Percentiles rank a stretch among this genome's conserved stretches.
phyloP scores from a whole-genome alignment of 1,140 invertebrate species.

The Magallana ariakensis region DNA sequence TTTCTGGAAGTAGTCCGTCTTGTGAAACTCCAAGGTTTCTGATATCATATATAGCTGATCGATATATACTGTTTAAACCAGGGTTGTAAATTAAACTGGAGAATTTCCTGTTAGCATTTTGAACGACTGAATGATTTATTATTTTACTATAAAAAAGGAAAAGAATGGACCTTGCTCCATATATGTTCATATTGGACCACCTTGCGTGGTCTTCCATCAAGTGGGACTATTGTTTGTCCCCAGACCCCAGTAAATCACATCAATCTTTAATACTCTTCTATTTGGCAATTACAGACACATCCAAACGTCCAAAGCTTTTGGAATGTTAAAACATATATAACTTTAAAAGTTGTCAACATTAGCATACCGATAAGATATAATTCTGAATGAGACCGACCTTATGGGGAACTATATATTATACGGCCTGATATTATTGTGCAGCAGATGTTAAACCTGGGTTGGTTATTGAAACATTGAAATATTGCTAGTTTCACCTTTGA shows the following conservation, averaged over 20 bases:
- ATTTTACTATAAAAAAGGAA: too few species aligned
- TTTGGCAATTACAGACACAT: conserved; percentile 22
- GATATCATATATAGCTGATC: too few species aligned
- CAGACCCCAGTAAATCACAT: not conserved
- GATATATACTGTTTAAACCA: too few species aligned
- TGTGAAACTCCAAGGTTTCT: too few species aligned
- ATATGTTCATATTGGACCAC: not conserved
- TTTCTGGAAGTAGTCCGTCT: too few species aligned
- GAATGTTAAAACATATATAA: conserved; percentile 33
- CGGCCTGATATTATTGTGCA: not conserved
- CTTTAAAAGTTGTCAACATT: conserved; percentile 34
- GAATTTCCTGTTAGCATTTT: too few species aligned
- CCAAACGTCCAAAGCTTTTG: conserved; percentile 18
- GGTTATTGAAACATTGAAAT: conserved; percentile 31
- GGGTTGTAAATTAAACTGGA: too few species aligned
- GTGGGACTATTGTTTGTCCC: not conserved
- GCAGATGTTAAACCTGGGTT: conserved; percentile 6
- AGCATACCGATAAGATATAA: conserved; percentile 25
- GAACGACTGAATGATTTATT: too few species aligned
- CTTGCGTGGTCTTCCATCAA: not conserved
- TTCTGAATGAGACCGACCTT: not conserved
- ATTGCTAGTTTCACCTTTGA: conserved; percentile 19
- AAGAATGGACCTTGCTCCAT: too few species aligned
- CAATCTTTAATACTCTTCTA: conserved; percentile 3
- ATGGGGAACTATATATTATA: conserved; percentile 3